Percentiles rank a stretch among this genome's conserved stretches.
These are phyloP conservation scores for Morpho deidamia DNA, from an alignment of 2,888 invertebrate species.

Conservation along the genomic window DNA sequence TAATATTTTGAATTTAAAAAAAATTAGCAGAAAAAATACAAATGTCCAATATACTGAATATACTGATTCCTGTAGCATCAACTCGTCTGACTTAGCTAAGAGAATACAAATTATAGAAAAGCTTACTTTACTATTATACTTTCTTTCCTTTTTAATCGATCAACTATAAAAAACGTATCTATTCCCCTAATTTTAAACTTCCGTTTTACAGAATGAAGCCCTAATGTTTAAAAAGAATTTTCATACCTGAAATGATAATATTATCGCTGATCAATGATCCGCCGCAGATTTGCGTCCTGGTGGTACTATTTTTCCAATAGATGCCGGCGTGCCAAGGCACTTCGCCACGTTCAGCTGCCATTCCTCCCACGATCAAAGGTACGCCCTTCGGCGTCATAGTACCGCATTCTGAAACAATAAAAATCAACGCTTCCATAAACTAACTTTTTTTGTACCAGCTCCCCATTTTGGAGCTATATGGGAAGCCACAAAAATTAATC, in stretches of 20 bases:
- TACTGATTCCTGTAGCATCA: too few relatives aligned
- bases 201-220: not conserved
- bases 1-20: too few relatives aligned
- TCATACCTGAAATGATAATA: constrained; percentile 31
- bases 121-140: too few relatives aligned
- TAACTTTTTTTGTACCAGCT: not conserved
- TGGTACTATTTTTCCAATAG: constrained; percentile 43
- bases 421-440: not conserved
- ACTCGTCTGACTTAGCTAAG: too few relatives aligned
- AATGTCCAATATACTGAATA: too few relatives aligned
- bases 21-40: too few relatives aligned
- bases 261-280: constrained; percentile 53
- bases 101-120: too few relatives aligned
- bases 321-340: constrained; percentile 73
- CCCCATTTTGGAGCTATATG: too few relatives aligned
- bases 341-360: constrained; percentile 33
- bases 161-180: too few relatives aligned
- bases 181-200: too few relatives aligned
- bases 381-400: constrained; percentile 33
- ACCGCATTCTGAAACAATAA: constrained; percentile 40
- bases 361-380: constrained; percentile 54
- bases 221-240: not conserved
- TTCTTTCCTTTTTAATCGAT: too few relatives aligned
- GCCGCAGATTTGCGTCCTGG: constrained; percentile 63
- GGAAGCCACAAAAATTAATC: too few relatives aligned